Evolutionary conservation across 2,797 vertebrate genomes (phyloP).

Genomic region (Ambastaia sidthimunki): DNA sequence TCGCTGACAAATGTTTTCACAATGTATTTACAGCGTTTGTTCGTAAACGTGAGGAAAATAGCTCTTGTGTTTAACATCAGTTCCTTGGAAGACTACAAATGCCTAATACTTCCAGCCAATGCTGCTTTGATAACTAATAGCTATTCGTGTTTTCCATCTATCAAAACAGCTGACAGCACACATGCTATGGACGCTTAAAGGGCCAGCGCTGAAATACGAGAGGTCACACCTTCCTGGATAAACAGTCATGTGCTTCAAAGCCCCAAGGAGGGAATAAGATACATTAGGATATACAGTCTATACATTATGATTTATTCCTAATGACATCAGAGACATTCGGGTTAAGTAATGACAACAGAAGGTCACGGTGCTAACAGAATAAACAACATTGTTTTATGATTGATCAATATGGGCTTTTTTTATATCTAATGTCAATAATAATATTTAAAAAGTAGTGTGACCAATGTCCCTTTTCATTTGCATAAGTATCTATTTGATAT

Average conservation of each 20-base stretch:
- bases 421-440: too few species aligned
- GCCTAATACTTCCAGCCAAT: not conserved
- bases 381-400: not conserved
- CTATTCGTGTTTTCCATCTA: not conserved
- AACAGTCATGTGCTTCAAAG: constrained; percentile 15
- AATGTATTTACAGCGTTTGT: not conserved
- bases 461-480: too few species aligned
- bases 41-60: not conserved
- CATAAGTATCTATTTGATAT: too few species aligned
- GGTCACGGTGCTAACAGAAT: not conserved
- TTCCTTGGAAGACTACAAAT: not conserved
- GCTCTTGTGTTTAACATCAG: not conserved
- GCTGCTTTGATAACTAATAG: not conserved
- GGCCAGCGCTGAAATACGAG: constrained; percentile 34
- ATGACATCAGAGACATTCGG: not conserved
- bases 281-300: not conserved
- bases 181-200: not conserved
- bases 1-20: constrained; percentile 8
- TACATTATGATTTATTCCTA: not conserved
- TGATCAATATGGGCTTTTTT: too few species aligned
- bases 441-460: too few species aligned
- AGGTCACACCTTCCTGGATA: constrained; percentile 42
- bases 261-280: not conserved
- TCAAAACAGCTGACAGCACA: constrained; percentile 23
- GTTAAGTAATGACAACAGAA: not conserved